Conservation (phyloP, 2,888 invertebrate species). For the Melolontha melolontha region DNA sequence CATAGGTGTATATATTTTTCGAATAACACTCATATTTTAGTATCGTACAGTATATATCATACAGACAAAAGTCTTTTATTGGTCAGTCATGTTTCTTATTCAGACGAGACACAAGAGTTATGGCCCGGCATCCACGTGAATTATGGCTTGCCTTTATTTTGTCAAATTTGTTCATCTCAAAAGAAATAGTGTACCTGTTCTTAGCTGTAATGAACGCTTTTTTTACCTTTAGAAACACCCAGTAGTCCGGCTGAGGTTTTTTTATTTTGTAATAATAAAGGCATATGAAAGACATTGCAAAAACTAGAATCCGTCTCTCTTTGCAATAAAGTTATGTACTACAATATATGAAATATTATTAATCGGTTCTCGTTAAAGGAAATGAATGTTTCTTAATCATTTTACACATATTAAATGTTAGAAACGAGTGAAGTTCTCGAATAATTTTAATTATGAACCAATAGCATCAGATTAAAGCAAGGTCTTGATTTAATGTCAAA, state of each 20-base stretch:
- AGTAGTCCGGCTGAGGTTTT: neutral
- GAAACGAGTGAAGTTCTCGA: too few species aligned
- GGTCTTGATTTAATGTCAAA: too few species aligned
- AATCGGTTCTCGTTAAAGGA: too few species aligned
- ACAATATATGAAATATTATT: too few species aligned
- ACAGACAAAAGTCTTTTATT: slow-evolving; percentile 50
- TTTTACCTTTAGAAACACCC: slow-evolving; percentile 37
- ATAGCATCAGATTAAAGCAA: too few species aligned
- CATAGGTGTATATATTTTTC: slow-evolving; percentile 43
- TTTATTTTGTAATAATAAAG: too few species aligned
- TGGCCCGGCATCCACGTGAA: slow-evolving; percentile 45
- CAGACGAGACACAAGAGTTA: slow-evolving; percentile 42
- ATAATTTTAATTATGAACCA: too few species aligned
- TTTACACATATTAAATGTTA: too few species aligned
- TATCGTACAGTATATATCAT: slow-evolving; percentile 45
- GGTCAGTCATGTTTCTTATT: slow-evolving; percentile 51
- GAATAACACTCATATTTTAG: slow-evolving; percentile 45
- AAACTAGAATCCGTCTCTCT: too few species aligned
- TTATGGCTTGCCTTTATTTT: slow-evolving; percentile 49
- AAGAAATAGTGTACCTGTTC: slow-evolving; percentile 42
- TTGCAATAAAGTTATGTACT: too few species aligned
- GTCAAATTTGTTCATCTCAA: slow-evolving; percentile 45
- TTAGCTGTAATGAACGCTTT: slow-evolving; percentile 39
- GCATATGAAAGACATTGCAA: too few species aligned
- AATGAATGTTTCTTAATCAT: too few species aligned